Percentiles rank a stretch among this genome's conserved stretches.
These are phyloP conservation scores for Barbus barbus DNA, from an alignment of 2,113 vertebrate species.

Conservation along the genomic window DNA sequence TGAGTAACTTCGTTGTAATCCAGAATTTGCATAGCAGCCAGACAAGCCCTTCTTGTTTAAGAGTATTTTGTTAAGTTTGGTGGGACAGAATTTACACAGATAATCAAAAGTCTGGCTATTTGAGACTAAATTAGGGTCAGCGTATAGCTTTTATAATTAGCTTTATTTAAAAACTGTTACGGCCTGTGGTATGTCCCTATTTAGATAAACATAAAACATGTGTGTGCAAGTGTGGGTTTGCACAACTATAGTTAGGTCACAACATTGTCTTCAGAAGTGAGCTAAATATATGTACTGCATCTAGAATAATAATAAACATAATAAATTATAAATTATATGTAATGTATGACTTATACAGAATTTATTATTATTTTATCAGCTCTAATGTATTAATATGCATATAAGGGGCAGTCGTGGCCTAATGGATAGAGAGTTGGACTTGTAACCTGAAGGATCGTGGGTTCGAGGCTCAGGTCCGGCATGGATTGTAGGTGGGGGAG, in stretches of 20 bases:
- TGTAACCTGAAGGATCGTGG: too few relatives aligned
- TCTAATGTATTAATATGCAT: too few relatives aligned
- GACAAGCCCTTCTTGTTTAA: not conserved
- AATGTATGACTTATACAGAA: too few relatives aligned
- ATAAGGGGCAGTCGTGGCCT: too few relatives aligned
- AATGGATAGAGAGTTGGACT: too few relatives aligned
- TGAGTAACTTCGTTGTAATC: not conserved
- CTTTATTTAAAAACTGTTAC: not conserved
- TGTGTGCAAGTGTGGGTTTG: not conserved
- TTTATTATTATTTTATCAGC: too few relatives aligned
- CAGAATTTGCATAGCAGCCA: not conserved
- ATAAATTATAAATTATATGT: too few relatives aligned
- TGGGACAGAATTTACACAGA: not conserved
- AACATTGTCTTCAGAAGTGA: not conserved
- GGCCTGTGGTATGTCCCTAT: not conserved
- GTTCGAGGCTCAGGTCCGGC: too few relatives aligned
- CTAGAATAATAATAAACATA: too few relatives aligned
- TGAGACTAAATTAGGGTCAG: not conserved
- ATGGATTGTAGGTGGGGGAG: too few relatives aligned
- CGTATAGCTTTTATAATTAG: conserved; percentile 2
- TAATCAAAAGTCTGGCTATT: not conserved
- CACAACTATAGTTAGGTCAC: not conserved
- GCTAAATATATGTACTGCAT: too few relatives aligned
- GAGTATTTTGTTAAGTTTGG: not conserved
- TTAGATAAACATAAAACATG: not conserved